phyloP scores from a whole-genome alignment of 53 echinoderm and acorn worm genomes.

The Actinopyga echinites region DNA sequence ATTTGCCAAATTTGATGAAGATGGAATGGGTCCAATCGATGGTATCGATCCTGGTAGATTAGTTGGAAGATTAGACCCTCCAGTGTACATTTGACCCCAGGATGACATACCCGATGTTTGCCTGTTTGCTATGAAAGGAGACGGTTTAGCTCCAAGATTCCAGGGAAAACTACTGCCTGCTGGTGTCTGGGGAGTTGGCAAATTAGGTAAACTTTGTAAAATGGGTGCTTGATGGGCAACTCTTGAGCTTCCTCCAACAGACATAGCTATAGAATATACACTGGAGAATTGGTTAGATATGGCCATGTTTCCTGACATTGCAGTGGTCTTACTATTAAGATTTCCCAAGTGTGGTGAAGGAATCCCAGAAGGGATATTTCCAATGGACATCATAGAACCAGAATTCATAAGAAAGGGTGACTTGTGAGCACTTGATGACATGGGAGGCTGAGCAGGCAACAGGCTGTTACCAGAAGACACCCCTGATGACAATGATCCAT shows the following conservation, averaged over 20 bases:
- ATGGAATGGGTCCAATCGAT: constrained; percentile 13
- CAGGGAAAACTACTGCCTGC: constrained; percentile 23
- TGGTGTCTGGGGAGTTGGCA: constrained; percentile 22
- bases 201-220: constrained; percentile 24
- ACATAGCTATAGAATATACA: constrained; percentile 38
- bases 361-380: constrained; percentile 39
- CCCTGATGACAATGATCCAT: constrained; percentile 40
- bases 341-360: constrained; percentile 30
- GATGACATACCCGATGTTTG: not conserved
- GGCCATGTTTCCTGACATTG: constrained; percentile 1
- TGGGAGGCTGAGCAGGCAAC: constrained; percentile 9
- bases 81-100: constrained; percentile 11
- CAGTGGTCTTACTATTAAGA: not conserved
- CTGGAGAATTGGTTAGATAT: constrained; percentile 13
- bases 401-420: constrained; percentile 19
- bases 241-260: not conserved
- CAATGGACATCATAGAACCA: constrained; percentile 18
- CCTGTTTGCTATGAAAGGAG: not conserved
- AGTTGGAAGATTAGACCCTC: constrained; percentile 26
- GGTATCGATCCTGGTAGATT: constrained; percentile 40
- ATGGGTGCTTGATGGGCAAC: constrained; percentile 2
- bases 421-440: constrained; percentile 33
- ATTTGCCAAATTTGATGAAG: constrained; percentile 12
- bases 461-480: constrained; percentile 17
- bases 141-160: constrained; percentile 25